phyloP scores from a whole-genome alignment of 2,113 vertebrate genomes.

The Microtus ochrogaster region DNA sequence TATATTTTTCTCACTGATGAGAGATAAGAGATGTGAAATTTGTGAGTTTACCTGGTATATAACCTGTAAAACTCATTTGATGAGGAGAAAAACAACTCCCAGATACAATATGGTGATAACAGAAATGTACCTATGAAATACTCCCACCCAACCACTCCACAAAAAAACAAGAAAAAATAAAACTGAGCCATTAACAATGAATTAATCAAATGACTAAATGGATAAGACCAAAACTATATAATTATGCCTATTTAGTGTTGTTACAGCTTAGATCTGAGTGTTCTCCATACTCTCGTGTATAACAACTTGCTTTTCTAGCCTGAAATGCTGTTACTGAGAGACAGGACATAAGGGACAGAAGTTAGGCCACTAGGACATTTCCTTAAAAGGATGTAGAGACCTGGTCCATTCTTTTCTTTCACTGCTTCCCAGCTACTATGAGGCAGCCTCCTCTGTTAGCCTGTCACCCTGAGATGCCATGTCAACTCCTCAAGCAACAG shows the following conservation, averaged over 20 bases:
- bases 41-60: not conserved
- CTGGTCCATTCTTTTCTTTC: not conserved
- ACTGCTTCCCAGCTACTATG: not conserved
- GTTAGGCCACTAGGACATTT: not conserved
- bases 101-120: not conserved
- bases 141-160: too few species aligned
- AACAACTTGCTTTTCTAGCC: not conserved
- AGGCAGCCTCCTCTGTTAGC: not conserved
- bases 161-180: constrained; percentile 17
- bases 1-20: not conserved
- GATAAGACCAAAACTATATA: not conserved
- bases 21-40: not conserved
- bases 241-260: not conserved
- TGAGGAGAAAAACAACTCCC: not conserved
- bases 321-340: not conserved
- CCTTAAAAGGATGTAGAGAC: not conserved
- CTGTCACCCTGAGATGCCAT: not conserved
- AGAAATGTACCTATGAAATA: not conserved
- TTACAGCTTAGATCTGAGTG: not conserved
- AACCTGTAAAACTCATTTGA: not conserved
- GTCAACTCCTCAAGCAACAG: not conserved
- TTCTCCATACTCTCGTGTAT: not conserved
- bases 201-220: not conserved
- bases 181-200: not conserved
- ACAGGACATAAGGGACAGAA: too few species aligned